Base-by-base conservation (phyloP, 2,888 invertebrate genomes). In the Amiota communis region DNA sequence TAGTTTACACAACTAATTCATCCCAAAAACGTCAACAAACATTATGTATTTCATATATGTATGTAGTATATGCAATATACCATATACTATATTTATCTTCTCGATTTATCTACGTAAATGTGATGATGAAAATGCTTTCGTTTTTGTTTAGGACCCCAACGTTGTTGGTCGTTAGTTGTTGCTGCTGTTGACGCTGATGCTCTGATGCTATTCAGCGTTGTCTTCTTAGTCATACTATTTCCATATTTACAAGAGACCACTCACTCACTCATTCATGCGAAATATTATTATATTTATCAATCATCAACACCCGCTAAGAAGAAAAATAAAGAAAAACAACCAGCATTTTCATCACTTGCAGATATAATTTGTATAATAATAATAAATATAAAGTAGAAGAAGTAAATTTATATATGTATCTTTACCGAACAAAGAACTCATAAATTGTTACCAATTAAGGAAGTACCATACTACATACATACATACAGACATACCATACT, bases 201-300 rank as follows among this genome's bases (percentile, higher is more conserved):
- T n/a, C n/a, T 53, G 36, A 64, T n/a, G 63, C 46, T 64, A 46
- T 17, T 46, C 46, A 8, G 48, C 49, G 20, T 8, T 20, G n/a
- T 65, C 53, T 17, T 46, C 46, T 70, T 51, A 68, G 67, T 68
- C 67, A 13, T n/a, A 65, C 48, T 65, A 20, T 63, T 63, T 63
- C 36, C 36, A 20, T 65, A 65, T 65, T 65, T 65, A 65, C 49
- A 48, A 48, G 17, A 36, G 63, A 63, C 46, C 63, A 63, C 13
- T 63, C 63, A 53, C 13, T 8, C 51, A 49, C 36, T 47, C 53
- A 65, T 48, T 48, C 49, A 65, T 65, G 48, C 36, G 36, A 6
- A 36, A 36, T 36, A 36, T 36, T 48, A 65, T n/a, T n/a, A n/a
- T n/a, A n/a, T 48, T 15, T 36, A 49, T 65, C 65, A 65, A 36